Conservation (phyloP, 2,797 vertebrate genomes). For the Iguana delicatissima region DNA sequence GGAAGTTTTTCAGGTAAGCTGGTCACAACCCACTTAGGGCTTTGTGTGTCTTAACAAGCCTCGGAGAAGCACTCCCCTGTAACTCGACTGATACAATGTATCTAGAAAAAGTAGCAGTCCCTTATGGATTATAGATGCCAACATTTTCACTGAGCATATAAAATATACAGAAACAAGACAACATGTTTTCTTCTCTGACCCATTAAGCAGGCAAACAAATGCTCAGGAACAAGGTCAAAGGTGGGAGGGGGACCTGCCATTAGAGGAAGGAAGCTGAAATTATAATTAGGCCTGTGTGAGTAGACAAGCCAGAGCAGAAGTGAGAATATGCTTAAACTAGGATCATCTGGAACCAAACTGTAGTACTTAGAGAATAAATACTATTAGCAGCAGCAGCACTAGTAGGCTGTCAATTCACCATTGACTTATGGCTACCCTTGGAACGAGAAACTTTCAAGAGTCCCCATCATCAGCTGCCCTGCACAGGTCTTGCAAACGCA, state of each 20-base stretch:
- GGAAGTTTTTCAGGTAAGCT: background rate
- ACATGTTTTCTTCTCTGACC: conserved; percentile 9
- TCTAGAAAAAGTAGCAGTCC: background rate
- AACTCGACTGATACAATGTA: conserved; percentile 27
- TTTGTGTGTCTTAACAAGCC: background rate
- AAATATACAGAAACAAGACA: conserved; percentile 35
- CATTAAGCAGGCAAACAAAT: background rate
- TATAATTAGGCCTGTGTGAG: too few species aligned
- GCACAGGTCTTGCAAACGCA: too few species aligned
- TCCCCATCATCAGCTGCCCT: too few species aligned
- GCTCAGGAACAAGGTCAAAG: background rate
- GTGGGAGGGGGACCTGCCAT: too few species aligned
- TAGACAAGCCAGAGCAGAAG: too few species aligned
- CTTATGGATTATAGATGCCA: background rate
- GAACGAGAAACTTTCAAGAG: too few species aligned
- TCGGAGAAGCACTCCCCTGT: background rate
- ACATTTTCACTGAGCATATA: conserved; percentile 6
- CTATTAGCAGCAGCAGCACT: background rate
- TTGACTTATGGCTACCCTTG: too few species aligned
- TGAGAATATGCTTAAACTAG: background rate
- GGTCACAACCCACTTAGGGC: background rate
- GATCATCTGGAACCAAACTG: background rate
- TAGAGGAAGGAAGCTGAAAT: too few species aligned
- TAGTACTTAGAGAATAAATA: background rate
- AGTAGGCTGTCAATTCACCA: too few species aligned